phyloP scores from a whole-genome alignment of 2,113 vertebrate genomes.

The Siniperca knerii region DNA sequence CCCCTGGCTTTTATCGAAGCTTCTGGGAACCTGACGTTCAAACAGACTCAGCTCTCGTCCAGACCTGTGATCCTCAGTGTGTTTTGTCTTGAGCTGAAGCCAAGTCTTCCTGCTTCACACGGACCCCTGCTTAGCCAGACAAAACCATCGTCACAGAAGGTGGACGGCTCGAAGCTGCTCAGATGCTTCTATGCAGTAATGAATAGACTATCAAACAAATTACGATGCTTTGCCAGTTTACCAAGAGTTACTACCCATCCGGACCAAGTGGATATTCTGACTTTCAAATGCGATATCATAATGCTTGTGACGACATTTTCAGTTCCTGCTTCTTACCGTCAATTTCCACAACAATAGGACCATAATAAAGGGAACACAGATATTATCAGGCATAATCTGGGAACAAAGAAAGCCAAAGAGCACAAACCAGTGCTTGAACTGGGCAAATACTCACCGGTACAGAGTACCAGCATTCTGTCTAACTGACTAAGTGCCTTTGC shows the following conservation, averaged over 20 bases:
- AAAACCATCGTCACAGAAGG: conserved; percentile 15
- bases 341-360: conserved; percentile 32
- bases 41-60: conserved; percentile 55
- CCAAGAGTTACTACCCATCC: not conserved
- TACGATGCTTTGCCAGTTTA: not conserved
- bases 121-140: conserved; percentile 59
- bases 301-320: not conserved
- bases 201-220: too few species aligned
- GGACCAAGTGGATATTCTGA: conserved; percentile 6
- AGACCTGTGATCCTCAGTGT: conserved; percentile 73
- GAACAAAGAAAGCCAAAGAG: not conserved
- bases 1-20: conserved; percentile 65
- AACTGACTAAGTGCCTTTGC: too few species aligned
- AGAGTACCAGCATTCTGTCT: not conserved
- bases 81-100: conserved; percentile 66
- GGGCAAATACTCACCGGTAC: not conserved
- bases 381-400: not conserved
- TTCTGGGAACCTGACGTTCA: conserved; percentile 79
- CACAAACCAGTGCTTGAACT: not conserved
- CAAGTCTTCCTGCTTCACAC: conserved; percentile 80
- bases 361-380: conserved; percentile 1
- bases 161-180: not conserved
- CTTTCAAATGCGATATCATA: not conserved
- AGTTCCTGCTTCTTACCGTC: not conserved
- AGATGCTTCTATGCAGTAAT: not conserved